Percentiles rank a stretch among this genome's conserved stretches.
These are phyloP conservation scores for Petrocephalus schoutedeni DNA, from an alignment of 2,797 vertebrate genomes.

Conservation along the genomic window DNA sequence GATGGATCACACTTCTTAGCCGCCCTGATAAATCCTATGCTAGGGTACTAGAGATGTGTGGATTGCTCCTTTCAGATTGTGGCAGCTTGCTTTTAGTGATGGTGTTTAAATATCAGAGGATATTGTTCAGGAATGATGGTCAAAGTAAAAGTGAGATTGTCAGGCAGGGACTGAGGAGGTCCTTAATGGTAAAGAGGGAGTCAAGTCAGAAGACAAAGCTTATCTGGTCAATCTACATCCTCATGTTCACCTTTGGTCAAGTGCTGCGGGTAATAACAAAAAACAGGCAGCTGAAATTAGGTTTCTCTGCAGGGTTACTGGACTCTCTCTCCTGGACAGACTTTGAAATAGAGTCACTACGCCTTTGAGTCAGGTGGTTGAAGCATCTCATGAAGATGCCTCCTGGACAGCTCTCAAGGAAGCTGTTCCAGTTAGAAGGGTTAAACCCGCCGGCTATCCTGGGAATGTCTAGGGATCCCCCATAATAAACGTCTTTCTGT, in stretches of 20 bases:
- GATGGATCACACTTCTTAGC: not conserved
- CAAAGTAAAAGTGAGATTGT: not conserved
- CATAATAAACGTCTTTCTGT: not conserved
- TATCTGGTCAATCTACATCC: not conserved
- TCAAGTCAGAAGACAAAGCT: not conserved
- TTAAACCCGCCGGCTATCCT: not conserved
- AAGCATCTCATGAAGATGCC: not conserved
- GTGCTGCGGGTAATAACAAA: not conserved
- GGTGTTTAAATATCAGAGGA: not conserved
- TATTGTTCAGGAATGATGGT: not conserved
- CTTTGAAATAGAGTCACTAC: not conserved
- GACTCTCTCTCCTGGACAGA: not conserved
- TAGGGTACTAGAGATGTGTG: not conserved
- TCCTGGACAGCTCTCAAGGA: not conserved
- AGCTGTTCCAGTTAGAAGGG: not conserved
- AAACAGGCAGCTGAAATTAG: not conserved
- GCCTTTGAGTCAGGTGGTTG: not conserved
- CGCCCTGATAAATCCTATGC: not conserved
- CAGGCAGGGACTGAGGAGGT: not conserved
- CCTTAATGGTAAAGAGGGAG: not conserved
- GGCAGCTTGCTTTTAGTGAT: not conserved
- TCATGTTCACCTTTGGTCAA: not conserved
- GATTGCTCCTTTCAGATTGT: not conserved
- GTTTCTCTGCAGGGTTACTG: not conserved
- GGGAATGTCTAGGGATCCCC: not conserved